Evolutionary conservation across 2,797 vertebrate species (phyloP), one percentile per base, ranked within the genome.

Genomic region (Protosalanx chinensis): DNA sequence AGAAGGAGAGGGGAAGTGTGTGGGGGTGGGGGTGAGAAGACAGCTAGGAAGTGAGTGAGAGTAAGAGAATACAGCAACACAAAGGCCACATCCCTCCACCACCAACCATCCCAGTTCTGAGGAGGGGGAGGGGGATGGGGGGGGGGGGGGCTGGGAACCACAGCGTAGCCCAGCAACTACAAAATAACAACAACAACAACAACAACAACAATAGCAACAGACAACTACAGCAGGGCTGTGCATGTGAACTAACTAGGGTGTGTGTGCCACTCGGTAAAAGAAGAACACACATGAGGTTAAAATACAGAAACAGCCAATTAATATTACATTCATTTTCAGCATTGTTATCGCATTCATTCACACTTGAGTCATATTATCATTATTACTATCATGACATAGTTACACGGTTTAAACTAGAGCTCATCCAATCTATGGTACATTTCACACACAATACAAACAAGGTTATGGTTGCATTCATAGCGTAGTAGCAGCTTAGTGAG

Each of bases 41-140:
- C 91, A 94, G 91, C 95, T 95, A 89, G 92, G 91, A 93, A 82
- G 92, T 91, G 92, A 96, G 93, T 89, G 86, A 91, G 33, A 49
- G 18, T 16, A n/a, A 56, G 92, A 90, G 92, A 96, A 93, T 88
- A 76, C 89, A 92, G 79, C 87, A 83, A 81, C 74, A 88, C 79
- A 85, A 85, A 89, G 76, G 85, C 88, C 86, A 83, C 82, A 84
- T 91, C 83, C 93, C 92, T 87, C 87, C 92, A 91, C 91, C 93
- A 82, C 83, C 76, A 82, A 85, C 68, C 60, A 70, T 51, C 72
- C 35, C 46, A 46, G 27, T 51, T 30, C 67, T 51, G 41, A 13
- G 23, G 10, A 13, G 46, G 51, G 56, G 60, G 32, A 30, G 23
- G 6, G 32, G 41, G 58, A 70, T 10, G 59, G 13, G 27, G 37